phyloP scores from a whole-genome alignment of 2,888 invertebrate species.

The Campoplex capitator region DNA sequence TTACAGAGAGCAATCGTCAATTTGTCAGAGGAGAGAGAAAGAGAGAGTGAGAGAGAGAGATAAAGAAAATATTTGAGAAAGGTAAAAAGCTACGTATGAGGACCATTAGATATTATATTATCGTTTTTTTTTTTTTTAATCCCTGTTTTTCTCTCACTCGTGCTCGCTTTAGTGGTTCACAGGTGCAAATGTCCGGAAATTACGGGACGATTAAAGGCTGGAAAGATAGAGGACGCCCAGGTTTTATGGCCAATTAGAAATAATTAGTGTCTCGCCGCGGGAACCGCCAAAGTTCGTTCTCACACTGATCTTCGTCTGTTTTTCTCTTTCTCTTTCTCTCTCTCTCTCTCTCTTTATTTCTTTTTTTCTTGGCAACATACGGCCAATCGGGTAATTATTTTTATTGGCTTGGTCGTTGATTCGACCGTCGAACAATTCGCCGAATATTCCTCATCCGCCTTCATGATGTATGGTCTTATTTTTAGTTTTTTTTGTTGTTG shows the following conservation, averaged over 20 bases:
- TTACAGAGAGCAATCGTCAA: slow-evolving; percentile 48
- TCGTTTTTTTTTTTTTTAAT: slow-evolving; percentile 16
- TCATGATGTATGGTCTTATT: slow-evolving; percentile 9
- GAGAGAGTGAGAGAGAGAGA: not conserved
- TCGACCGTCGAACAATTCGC: slow-evolving; percentile 48
- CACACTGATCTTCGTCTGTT: slow-evolving; percentile 41
- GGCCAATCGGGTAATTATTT: slow-evolving; percentile 59
- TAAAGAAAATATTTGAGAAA: slow-evolving; percentile 20
- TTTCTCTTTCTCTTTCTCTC: not conserved
- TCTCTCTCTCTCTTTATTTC: not conserved
- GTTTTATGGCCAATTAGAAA: slow-evolving; percentile 67
- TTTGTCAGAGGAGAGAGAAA: slow-evolving; percentile 41
- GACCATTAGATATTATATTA: slow-evolving; percentile 49
- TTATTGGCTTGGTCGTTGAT: slow-evolving; percentile 38
- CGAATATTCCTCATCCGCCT: slow-evolving; percentile 55
- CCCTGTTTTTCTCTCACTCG: slow-evolving; percentile 20
- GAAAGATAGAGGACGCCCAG: slow-evolving; percentile 57
- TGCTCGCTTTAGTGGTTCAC: slow-evolving; percentile 33
- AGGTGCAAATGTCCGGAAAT: slow-evolving; percentile 62
- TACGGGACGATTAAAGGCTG: slow-evolving; percentile 59
- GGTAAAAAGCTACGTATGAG: slow-evolving; percentile 24
- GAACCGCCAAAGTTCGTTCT: slow-evolving; percentile 62
- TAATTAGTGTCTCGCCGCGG: slow-evolving; percentile 62
- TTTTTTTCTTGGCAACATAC: slow-evolving; percentile 10
- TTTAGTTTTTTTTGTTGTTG: slow-evolving; percentile 8